These are phyloP conservation scores for Aricia artaxerxes DNA, from an alignment of 2,888 invertebrate species.

Conservation along the genomic window DNA sequence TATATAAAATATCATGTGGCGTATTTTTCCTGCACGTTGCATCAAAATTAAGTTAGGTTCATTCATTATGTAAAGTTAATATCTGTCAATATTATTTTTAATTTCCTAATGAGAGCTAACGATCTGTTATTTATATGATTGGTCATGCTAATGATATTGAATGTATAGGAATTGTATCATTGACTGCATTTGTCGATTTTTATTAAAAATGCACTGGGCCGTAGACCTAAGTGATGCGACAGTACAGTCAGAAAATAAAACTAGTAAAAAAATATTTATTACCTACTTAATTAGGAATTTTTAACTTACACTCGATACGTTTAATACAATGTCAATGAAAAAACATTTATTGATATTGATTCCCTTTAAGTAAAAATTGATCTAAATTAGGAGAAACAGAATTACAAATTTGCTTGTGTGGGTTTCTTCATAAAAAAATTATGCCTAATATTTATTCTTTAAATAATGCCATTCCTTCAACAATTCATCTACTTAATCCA, in stretches of 20 bases:
- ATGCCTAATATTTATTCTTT: too few relatives aligned
- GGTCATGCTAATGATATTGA: conserved; percentile 63
- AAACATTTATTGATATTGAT: too few relatives aligned
- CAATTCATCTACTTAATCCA: too few relatives aligned
- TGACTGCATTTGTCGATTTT: conserved; percentile 56
- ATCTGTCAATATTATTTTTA: conserved; percentile 50
- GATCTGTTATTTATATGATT: conserved; percentile 64
- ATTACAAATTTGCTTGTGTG: too few relatives aligned
- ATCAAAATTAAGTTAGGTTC: conserved; percentile 28
- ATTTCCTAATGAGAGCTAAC: conserved; percentile 76
- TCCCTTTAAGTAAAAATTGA: too few relatives aligned
- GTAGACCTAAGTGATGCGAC: conserved; percentile 1
- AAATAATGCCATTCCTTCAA: too few relatives aligned
- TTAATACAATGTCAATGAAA: too few relatives aligned
- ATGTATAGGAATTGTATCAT: conserved; percentile 74
- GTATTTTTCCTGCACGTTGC: background rate
- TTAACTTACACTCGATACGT: background rate
- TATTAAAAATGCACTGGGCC: conserved; percentile 40
- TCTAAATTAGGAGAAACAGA: too few relatives aligned
- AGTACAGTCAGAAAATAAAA: background rate
- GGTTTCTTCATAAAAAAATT: too few relatives aligned
- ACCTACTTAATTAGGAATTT: background rate
- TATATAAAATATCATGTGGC: background rate
- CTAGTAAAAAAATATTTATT: background rate
- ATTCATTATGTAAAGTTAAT: conserved; percentile 18